Percentiles rank a stretch among this genome's conserved stretches.
These are phyloP conservation scores for Acronicta psi DNA, from an alignment of 2,888 invertebrate species.

Conservation along the genomic window DNA sequence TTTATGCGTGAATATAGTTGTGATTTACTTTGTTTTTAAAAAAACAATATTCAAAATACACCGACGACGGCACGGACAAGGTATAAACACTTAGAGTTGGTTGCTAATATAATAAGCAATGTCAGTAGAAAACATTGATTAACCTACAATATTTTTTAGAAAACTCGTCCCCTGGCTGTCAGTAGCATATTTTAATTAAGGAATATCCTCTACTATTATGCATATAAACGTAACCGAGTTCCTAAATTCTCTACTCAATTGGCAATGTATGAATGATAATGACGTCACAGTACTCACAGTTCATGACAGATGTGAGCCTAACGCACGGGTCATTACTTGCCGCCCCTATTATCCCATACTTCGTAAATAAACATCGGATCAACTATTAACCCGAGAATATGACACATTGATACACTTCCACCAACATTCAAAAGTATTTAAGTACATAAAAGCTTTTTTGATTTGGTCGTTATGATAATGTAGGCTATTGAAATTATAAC, in stretches of 20 bases:
- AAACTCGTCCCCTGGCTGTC: no score
- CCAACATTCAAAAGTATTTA: constrained; percentile 12
- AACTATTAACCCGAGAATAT: constrained; percentile 63
- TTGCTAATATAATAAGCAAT: no score
- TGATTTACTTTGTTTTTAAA: no score
- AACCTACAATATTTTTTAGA: no score
- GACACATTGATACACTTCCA: constrained; percentile 60
- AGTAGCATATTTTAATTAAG: no score
- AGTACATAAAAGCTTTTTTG: neutral
- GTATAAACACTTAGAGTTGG: no score
- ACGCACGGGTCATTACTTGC: constrained; percentile 78
- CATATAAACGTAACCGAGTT: constrained; percentile 10
- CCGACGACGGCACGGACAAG: no score
- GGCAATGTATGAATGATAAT: constrained; percentile 65
- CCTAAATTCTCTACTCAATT: constrained; percentile 9
- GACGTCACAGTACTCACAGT: constrained; percentile 66
- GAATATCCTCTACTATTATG: neutral
- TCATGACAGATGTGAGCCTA: constrained; percentile 71
- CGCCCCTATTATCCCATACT: constrained; percentile 65
- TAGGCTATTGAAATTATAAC: no score
- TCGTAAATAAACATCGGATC: constrained; percentile 71
- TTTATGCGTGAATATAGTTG: no score
- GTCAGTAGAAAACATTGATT: no score
- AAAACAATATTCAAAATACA: no score
- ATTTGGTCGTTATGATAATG: no score